Evolutionary conservation across 2,888 invertebrate genomes (phyloP), one percentile per base, ranked within the genome.

Genomic region (Leucozona laternaria): DNA sequence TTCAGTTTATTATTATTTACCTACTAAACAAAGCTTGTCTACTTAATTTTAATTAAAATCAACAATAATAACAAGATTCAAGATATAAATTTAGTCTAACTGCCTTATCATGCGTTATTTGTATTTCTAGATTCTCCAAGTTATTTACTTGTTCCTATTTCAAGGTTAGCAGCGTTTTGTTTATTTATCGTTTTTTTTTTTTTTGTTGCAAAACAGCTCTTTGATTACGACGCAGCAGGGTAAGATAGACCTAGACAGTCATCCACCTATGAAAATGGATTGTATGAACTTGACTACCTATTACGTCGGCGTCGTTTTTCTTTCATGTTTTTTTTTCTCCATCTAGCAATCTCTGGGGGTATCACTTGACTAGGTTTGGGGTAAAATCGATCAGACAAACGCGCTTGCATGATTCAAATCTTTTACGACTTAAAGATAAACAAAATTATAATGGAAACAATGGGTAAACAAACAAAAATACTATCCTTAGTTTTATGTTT

Each of bases 351-450:
- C 5, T 0, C 3, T n/a, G 10, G 20, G 62, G 50, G 2, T 25
- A 6, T 13, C 10, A 3, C 0, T 48, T 20, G 2, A 17, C 10
- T 68, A n/a, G 53, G 68, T 50, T 68, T 68, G 34, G 50, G 50
- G 7, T 28, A 78, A 82, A 82, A 82, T 82, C 82, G 31, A 82
- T 82, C 45, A 13, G 10, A 43, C 45, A 34, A 31, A 64, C 11
- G 64, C 50, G 68, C 22, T 31, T 72, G 22, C 25, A 58, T 48
- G 31, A 68, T 34, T 58, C 2, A 53, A 68, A n/a, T 53, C 5
- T 53, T 68, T 53, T 68, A 68, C 34, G 50, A 68, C 68, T 68
- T 53, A 11, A 34, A 66, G 13, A 37, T 66, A 66, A 66, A 66
- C 66, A 66, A 22, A 37, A 31, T 13, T 11, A 28, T 25, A 31